These are phyloP conservation scores for Cydia splendana DNA, from an alignment of 1,140 invertebrate genomes.

Conservation along the genomic window DNA sequence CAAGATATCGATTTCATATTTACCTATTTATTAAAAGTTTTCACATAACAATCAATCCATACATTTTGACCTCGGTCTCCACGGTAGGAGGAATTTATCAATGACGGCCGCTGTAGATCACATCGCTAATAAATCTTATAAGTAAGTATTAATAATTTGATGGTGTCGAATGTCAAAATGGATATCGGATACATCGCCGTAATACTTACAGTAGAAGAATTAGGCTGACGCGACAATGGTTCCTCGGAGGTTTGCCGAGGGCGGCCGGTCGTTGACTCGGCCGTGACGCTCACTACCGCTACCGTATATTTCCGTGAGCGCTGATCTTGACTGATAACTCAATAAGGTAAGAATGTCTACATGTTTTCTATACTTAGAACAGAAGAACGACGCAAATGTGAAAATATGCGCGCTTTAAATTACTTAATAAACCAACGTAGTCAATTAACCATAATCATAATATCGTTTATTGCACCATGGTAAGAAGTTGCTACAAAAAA, in stretches of 20 bases:
- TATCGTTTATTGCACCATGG: no score
- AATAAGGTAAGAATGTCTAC: background rate
- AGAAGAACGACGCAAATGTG: background rate
- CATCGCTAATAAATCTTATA: background rate
- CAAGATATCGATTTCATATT: no score
- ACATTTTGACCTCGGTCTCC: no score
- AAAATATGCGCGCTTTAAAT: background rate
- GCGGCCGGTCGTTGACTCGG: conserved; percentile 45
- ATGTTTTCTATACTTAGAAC: conserved; percentile 6
- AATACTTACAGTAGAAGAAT: background rate
- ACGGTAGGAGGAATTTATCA: no score
- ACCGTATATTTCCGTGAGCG: conserved; percentile 31
- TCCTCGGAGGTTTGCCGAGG: conserved; percentile 32
- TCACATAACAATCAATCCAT: no score
- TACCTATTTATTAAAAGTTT: no score
- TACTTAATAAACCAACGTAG: background rate
- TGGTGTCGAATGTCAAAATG: background rate
- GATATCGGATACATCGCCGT: background rate
- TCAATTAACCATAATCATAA: no score
- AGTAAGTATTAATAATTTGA: background rate
- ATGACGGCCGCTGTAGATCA: background rate
- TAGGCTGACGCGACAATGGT: conserved; percentile 33
- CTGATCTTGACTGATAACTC: conserved; percentile 20
- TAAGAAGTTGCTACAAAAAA: no score
- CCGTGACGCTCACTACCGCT: conserved; percentile 37